phyloP scores from a whole-genome alignment of 1,140 invertebrate genomes.

The Hesperophylax magnus region DNA sequence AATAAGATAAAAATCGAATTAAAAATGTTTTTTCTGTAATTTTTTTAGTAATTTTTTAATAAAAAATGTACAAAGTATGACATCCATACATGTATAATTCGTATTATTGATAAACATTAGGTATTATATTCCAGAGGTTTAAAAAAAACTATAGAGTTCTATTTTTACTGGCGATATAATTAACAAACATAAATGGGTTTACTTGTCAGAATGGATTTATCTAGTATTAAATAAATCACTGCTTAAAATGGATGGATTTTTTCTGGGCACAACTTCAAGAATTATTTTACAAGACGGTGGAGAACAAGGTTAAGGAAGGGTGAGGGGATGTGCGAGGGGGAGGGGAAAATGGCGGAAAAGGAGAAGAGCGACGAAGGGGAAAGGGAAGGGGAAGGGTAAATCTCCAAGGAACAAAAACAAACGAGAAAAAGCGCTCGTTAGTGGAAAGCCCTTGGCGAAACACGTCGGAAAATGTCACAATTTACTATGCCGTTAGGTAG shows the following conservation, averaged over 20 bases:
- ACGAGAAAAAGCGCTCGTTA: constrained; percentile 19
- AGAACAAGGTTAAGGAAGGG: neutral
- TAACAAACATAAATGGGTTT: no score
- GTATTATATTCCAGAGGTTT: no score
- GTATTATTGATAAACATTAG: no score
- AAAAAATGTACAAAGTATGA: no score
- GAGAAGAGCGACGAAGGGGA: neutral
- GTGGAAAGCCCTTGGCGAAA: neutral
- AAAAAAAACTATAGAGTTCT: no score
- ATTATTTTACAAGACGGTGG: constrained; percentile 11
- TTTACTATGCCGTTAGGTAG: constrained; percentile 18
- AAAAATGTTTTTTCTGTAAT: no score
- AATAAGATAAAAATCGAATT: no score
- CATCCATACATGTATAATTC: no score
- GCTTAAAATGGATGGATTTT: constrained; percentile 32
- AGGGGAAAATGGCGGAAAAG: constrained; percentile 12
- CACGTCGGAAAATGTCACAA: constrained; percentile 23
- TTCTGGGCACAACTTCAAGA: constrained; percentile 33
- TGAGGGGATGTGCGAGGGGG: neutral
- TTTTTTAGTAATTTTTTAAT: no score
- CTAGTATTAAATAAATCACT: no score
- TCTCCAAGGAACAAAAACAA: constrained; percentile 29
- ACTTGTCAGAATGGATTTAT: no score
- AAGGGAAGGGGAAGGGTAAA: neutral
- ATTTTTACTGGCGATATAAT: no score